These are phyloP conservation scores for Eilema sororculum DNA, from an alignment of 2,888 invertebrate genomes.

Conservation along the genomic window DNA sequence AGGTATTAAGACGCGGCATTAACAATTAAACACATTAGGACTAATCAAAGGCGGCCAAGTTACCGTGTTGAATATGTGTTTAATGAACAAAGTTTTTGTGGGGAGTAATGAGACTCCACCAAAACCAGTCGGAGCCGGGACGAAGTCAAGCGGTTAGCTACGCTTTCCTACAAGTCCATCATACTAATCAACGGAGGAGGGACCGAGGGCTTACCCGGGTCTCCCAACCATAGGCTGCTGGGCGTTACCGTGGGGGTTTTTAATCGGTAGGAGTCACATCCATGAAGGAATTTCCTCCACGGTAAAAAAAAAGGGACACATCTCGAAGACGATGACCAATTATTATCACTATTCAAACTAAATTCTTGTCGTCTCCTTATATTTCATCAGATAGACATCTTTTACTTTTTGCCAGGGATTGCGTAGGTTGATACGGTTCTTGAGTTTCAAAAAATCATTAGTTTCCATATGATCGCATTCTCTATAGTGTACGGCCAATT, in stretches of 20 bases:
- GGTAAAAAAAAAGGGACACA: not conserved
- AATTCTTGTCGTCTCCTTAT: too few species aligned
- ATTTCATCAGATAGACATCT: not conserved
- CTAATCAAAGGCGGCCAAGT: not conserved
- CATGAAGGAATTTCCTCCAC: too few species aligned
- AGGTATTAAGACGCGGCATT: not conserved
- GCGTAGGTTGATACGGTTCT: not conserved
- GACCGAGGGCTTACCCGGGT: too few species aligned
- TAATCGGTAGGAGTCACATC: too few species aligned
- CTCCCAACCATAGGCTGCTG: too few species aligned
- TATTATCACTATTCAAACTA: not conserved
- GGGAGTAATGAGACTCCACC: too few species aligned
- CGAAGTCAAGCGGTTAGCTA: too few species aligned
- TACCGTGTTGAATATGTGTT: not conserved
- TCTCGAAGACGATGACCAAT: not conserved
- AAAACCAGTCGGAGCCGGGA: too few species aligned
- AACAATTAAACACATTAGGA: not conserved
- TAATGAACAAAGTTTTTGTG: not conserved
- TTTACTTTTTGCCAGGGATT: not conserved
- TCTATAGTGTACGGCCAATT: conserved; percentile 15
- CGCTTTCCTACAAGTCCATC: not conserved
- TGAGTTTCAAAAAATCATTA: conserved; percentile 3
- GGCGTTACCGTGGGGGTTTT: too few species aligned
- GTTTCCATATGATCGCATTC: conserved; percentile 10
- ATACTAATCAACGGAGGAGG: not conserved